phyloP scores from a whole-genome alignment of 2,797 vertebrate genomes.

The Salmo trutta region DNA sequence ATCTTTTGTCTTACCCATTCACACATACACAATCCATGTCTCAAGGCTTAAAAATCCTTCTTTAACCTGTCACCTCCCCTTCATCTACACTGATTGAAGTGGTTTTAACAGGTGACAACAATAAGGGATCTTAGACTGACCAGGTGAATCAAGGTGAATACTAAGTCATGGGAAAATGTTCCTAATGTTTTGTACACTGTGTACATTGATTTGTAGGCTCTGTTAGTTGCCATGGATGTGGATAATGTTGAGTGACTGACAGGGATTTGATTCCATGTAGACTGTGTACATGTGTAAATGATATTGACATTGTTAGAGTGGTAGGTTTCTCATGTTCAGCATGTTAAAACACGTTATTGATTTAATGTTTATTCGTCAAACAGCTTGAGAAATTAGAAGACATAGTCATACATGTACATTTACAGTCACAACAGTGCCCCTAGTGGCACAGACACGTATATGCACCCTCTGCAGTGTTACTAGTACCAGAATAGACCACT shows the following conservation, averaged over 20 bases:
- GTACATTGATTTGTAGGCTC: not conserved
- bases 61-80: too few relatives aligned
- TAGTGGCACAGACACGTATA: not conserved
- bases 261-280: not conserved
- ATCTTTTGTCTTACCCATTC: too few relatives aligned
- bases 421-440: not conserved
- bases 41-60: too few relatives aligned
- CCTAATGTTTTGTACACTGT: too few relatives aligned
- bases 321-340: slow-evolving; percentile 54
- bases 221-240: not conserved
- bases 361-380: slow-evolving; percentile 55
- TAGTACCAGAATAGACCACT: slow-evolving; percentile 28
- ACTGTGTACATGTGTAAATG: slow-evolving; percentile 28
- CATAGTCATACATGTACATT: slow-evolving; percentile 12
- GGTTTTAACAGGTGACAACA: too few relatives aligned
- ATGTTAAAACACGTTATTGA: slow-evolving; percentile 60
- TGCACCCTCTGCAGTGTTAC: not conserved
- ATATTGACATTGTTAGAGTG: slow-evolving; percentile 43
- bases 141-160: too few relatives aligned
- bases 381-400: slow-evolving; percentile 32
- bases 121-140: too few relatives aligned
- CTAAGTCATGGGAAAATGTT: too few relatives aligned
- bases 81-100: too few relatives aligned
- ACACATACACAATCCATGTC: too few relatives aligned
- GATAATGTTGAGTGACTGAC: not conserved